Evolutionary conservation across 1,140 invertebrate species (phyloP), one percentile per base, ranked within the genome.

Genomic region (Lordiphosa clarofinis): DNA sequence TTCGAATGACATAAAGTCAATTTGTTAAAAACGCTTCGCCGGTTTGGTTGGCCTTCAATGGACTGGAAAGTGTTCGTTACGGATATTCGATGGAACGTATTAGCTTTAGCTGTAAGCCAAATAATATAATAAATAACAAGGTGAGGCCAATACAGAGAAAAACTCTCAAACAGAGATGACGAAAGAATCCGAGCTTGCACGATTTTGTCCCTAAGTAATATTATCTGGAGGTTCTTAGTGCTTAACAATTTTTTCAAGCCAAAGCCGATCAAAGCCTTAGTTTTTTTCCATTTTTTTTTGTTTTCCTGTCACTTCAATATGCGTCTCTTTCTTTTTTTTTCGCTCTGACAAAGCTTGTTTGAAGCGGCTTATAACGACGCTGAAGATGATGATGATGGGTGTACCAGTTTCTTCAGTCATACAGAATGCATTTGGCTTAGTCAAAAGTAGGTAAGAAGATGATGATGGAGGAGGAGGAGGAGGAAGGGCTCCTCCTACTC

Each of bases 21-120:
- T 69, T 69, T 69, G 49, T 60, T 61, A 50, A 36, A 68, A 68
- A 50, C 68, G 40, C 50, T 52, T 37, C 49, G 52, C 50, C 61
- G 55, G 55, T 42, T 65, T 72, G 69, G 67, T 74, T 60, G 73
- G 48, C 46, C 72, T 61, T 76, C 73, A 76, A 78, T 76, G 73
- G 73, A 72, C 53, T 76, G 73, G 73, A 76, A 76, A 78, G 61
- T 42, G 39, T 57, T 58, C 49, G 52, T 46, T 15, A 43, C 73
- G 47, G 52, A 56, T 60, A 62, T 37, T 9, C n/a, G 11, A 8
- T 47, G 24, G 31, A 36, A 52, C 49, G 66, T 67, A 76, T 76
- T 67, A 58, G 63, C 7, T 67, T 67, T 67, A 67, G 59, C 64
- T 40, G 48, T 15, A 42, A 11, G n/a, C 9, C 9, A 36, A 36